Evolutionary conservation across 2,888 invertebrate genomes (phyloP).

Genomic region (Allygus modestus): DNA sequence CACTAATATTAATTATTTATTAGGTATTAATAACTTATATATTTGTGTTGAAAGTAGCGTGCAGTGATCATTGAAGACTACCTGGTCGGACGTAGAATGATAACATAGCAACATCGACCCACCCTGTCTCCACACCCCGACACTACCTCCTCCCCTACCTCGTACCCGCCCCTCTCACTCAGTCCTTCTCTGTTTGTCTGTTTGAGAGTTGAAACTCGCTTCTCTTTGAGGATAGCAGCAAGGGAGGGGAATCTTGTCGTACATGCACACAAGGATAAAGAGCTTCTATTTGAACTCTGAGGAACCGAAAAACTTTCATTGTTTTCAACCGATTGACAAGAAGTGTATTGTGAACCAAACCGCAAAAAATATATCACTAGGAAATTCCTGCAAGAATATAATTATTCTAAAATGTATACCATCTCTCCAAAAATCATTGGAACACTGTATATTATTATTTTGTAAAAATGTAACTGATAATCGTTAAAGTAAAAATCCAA

Average conservation of each 20-base stretch:
- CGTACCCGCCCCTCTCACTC: not conserved
- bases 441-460: too few species aligned
- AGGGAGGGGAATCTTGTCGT: not conserved
- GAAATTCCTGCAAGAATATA: too few species aligned
- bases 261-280: conserved; percentile 4
- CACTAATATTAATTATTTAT: too few species aligned
- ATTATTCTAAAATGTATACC: too few species aligned
- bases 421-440: too few species aligned
- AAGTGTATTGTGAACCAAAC: too few species aligned
- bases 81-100: conserved; percentile 26
- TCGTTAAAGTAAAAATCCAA: too few species aligned
- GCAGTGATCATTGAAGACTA: not conserved
- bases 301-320: not conserved
- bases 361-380: too few species aligned
- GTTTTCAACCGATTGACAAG: not conserved
- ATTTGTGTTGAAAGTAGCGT: too few species aligned
- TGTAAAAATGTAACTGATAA: too few species aligned
- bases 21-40: too few species aligned
- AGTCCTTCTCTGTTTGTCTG: not conserved
- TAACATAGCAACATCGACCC: conserved; percentile 41
- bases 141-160: not conserved
- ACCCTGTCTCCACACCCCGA: not conserved
- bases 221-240: not conserved
- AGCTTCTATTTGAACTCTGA: not conserved
- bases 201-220: not conserved